A percentile compares a stretch with the other conserved stretches of the same genome.
Evolutionary conservation across 2,113 vertebrate genomes (phyloP).

Genomic region (Glaucomys volans): DNA sequence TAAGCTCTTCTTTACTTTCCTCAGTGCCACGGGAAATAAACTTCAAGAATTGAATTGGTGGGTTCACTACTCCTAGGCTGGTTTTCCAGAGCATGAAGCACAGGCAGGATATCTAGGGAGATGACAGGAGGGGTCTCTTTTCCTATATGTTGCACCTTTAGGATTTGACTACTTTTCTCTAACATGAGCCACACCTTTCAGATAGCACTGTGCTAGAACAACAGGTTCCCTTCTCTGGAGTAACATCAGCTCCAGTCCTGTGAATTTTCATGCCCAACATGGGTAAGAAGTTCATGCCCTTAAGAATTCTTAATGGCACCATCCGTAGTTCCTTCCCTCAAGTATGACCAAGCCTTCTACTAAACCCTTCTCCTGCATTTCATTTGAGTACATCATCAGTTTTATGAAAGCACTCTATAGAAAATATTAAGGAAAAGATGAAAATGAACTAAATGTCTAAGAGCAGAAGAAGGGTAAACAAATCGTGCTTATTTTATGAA

Average conservation of each 20-base stretch:
- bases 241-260: too few relatives aligned
- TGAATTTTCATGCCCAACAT: too few relatives aligned
- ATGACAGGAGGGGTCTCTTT: not conserved
- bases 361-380: not conserved
- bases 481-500: not conserved
- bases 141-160: not conserved
- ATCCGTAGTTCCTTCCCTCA: not conserved
- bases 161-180: not conserved
- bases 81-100: not conserved
- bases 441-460: not conserved
- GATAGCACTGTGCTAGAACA: not conserved
- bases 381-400: not conserved
- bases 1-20: not conserved
- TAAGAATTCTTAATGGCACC: not conserved
- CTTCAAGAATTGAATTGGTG: not conserved
- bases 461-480: not conserved
- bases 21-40: not conserved
- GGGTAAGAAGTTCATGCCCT: not conserved
- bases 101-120: not conserved
- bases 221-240: not conserved
- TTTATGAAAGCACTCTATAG: not conserved
- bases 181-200: not conserved
- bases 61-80: not conserved
- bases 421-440: not conserved
- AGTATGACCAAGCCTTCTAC: not conserved